These are phyloP conservation scores for Ctenodactylus gundi DNA, from an alignment of 2,113 vertebrate species.

Conservation along the genomic window DNA sequence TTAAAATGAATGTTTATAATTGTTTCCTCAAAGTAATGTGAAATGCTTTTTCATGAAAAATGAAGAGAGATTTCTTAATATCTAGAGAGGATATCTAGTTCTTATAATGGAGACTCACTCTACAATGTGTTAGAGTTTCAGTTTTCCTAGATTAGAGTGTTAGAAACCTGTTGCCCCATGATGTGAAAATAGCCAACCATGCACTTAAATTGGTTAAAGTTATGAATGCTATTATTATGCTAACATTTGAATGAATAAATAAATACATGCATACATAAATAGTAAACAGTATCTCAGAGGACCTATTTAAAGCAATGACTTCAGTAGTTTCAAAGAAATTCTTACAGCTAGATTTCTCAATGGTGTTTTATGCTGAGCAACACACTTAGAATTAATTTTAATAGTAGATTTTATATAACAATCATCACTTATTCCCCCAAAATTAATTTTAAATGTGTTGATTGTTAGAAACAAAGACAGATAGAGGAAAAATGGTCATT, in stretches of 20 bases:
- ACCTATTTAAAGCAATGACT: neutral
- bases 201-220: neutral
- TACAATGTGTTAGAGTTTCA: neutral
- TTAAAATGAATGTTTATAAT: neutral
- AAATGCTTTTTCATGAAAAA: neutral
- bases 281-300: neutral
- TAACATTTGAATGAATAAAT: neutral
- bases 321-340: neutral
- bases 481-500: constrained; percentile 47
- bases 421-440: neutral
- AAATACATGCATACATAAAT: too few relatives aligned
- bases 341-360: constrained; percentile 68
- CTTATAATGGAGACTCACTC: neutral
- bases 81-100: neutral
- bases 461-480: neutral
- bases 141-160: neutral
- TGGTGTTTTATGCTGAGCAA: constrained; percentile 59
- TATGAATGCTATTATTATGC: neutral
- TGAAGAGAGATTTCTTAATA: neutral
- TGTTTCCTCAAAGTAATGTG: neutral
- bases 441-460: constrained; percentile 38
- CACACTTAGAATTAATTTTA: too few relatives aligned
- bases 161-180: neutral
- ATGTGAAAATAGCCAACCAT: neutral
- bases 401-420: constrained; percentile 56